A percentile compares a stretch with the other conserved stretches of the same genome.
Conservation (phyloP, 35 echinoderm and acorn worm species). For the Eucidaris tribuloides region DNA sequence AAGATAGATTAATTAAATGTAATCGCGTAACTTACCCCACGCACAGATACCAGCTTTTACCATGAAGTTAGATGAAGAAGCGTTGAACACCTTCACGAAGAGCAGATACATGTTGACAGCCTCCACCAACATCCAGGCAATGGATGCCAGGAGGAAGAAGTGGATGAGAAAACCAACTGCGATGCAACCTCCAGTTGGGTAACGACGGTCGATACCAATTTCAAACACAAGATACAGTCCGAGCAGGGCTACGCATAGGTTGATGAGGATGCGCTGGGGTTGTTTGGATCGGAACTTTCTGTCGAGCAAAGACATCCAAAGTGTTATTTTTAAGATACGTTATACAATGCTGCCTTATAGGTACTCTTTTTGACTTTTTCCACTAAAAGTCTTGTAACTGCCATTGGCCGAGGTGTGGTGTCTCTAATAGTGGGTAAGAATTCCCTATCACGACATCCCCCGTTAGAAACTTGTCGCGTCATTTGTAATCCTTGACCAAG, state of each 20-base stretch:
- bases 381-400: too few relatives aligned
- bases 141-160: slow-evolving; percentile 70
- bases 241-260: slow-evolving; percentile 68
- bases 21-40: slow-evolving; percentile 89
- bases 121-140: slow-evolving; percentile 93
- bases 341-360: too few relatives aligned
- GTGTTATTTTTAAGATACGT: too few relatives aligned
- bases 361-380: too few relatives aligned
- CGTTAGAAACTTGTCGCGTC: too few relatives aligned
- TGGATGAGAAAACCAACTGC: slow-evolving; percentile 66
- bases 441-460: too few relatives aligned
- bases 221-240: slow-evolving; percentile 76
- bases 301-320: background rate
- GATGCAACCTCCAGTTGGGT: slow-evolving; percentile 22
- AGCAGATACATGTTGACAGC: slow-evolving; percentile 87
- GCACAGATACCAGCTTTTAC: slow-evolving; percentile 70
- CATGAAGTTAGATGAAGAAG: slow-evolving; percentile 59
- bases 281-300: slow-evolving; percentile 10
- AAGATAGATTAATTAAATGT: too few relatives aligned
- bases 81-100: slow-evolving; percentile 79
- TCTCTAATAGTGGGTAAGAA: too few relatives aligned
- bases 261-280: slow-evolving; percentile 36
- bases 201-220: slow-evolving; percentile 47
- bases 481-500: too few relatives aligned
- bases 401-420: too few relatives aligned